A percentile compares a stretch with the other conserved stretches of the same genome.
Conservation (phyloP, 2,797 vertebrate species). For the Cryptoprocta ferox region DNA sequence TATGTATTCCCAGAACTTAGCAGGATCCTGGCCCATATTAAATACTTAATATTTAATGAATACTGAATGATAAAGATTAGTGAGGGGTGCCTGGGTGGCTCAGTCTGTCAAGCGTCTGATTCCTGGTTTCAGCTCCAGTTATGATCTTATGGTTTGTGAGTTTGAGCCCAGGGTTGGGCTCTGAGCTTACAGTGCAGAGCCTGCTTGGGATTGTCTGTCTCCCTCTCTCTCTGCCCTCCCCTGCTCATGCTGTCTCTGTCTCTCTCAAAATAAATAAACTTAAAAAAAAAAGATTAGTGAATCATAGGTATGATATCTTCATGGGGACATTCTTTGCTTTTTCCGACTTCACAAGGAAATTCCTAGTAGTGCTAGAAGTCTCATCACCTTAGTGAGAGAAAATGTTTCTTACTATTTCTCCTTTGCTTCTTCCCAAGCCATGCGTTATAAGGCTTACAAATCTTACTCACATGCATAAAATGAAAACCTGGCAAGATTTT, state of each 20-base stretch:
- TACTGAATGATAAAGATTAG: neutral
- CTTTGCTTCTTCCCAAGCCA: constrained; percentile 1
- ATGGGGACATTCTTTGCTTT: neutral
- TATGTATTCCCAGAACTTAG: neutral
- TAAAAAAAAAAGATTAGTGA: neutral
- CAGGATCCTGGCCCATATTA: neutral
- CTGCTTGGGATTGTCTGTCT: too few relatives aligned
- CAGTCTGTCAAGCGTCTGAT: too few relatives aligned
- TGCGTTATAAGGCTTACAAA: neutral
- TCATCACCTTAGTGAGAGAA: neutral
- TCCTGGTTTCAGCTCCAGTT: too few relatives aligned
- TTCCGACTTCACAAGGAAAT: constrained; percentile 37
- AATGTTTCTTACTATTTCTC: neutral
- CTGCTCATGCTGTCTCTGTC: too few relatives aligned
- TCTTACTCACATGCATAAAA: neutral
- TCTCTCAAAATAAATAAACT: too few relatives aligned
- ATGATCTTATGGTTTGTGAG: too few relatives aligned
- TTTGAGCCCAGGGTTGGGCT: too few relatives aligned
- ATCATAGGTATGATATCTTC: neutral
- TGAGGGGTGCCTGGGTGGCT: neutral
- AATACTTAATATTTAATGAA: neutral
- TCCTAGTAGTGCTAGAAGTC: neutral
- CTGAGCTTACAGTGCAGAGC: too few relatives aligned
- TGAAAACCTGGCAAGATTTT: constrained; percentile 28
- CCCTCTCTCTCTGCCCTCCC: too few relatives aligned